Conservation (phyloP, 2,113 vertebrate species). For the Burhinus bistriatus region DNA sequence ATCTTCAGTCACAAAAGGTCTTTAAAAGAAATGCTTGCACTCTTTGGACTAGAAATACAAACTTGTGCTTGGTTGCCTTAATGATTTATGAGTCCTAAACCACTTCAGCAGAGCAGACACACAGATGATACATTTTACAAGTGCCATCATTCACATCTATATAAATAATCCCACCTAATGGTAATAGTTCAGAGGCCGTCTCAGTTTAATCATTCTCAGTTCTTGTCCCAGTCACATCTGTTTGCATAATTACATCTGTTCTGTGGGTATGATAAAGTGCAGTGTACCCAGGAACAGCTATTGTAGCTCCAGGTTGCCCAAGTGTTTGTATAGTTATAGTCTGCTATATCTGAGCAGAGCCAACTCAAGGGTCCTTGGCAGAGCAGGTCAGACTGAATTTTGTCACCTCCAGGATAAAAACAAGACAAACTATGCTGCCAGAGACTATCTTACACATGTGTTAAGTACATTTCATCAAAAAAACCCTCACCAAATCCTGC, state of each 20-base stretch:
- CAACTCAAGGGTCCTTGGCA: background rate
- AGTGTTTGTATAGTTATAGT: no score
- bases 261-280: background rate
- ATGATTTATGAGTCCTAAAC: background rate
- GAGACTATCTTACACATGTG: background rate
- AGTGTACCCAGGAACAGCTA: background rate
- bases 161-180: background rate
- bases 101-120: background rate
- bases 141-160: background rate
- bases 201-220: background rate
- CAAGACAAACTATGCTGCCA: background rate
- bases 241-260: background rate
- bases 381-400: background rate
- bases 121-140: background rate
- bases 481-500: background rate
- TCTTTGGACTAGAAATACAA: background rate
- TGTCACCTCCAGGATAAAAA: background rate
- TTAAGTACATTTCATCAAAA: background rate
- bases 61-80: background rate
- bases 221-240: background rate
- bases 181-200: background rate
- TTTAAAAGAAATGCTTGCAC: background rate
- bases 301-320: background rate
- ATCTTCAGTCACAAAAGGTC: background rate
- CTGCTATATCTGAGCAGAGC: no score